Conservation (phyloP, 2,797 vertebrate species). For the Poecilia picta region DNA sequence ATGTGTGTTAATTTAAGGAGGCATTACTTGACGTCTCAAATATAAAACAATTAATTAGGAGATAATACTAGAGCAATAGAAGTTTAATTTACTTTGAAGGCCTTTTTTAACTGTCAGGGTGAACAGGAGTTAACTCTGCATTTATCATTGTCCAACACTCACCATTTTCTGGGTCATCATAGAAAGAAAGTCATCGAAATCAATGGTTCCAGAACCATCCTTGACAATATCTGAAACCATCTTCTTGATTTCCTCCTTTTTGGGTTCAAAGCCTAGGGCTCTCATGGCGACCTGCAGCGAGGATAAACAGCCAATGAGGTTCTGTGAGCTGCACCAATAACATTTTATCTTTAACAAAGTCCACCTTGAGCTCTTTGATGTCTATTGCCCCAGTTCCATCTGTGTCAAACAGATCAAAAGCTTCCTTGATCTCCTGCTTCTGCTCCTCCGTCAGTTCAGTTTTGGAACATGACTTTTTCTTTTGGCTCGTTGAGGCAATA, state of each 20-base stretch:
- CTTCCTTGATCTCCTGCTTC: conserved; percentile 93
- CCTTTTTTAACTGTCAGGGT: background rate
- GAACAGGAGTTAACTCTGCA: background rate
- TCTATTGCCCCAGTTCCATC: conserved; percentile 92
- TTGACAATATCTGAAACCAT: conserved; percentile 91
- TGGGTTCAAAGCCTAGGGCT: conserved; percentile 95
- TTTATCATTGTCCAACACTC: conserved; percentile 32
- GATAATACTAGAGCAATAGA: background rate
- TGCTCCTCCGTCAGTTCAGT: conserved; percentile 89
- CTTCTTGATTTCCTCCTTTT: conserved; percentile 95
- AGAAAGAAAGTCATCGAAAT: conserved; percentile 89
- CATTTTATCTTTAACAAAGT: background rate
- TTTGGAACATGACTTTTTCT: conserved; percentile 83
- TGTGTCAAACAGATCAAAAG: conserved; percentile 93
- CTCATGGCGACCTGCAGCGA: conserved; percentile 89
- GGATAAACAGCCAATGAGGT: background rate
- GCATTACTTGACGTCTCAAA: background rate
- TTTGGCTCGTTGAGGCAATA: conserved; percentile 65
- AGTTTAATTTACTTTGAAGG: background rate
- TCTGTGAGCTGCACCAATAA: background rate
- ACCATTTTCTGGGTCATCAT: conserved; percentile 97
- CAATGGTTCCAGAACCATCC: conserved; percentile 86
- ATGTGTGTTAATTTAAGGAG: background rate
- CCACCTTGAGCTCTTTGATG: conserved; percentile 93
- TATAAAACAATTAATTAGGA: background rate